Evolutionary conservation across 1,140 invertebrate genomes (phyloP).

Genomic region (Elymnias hypermnestra): DNA sequence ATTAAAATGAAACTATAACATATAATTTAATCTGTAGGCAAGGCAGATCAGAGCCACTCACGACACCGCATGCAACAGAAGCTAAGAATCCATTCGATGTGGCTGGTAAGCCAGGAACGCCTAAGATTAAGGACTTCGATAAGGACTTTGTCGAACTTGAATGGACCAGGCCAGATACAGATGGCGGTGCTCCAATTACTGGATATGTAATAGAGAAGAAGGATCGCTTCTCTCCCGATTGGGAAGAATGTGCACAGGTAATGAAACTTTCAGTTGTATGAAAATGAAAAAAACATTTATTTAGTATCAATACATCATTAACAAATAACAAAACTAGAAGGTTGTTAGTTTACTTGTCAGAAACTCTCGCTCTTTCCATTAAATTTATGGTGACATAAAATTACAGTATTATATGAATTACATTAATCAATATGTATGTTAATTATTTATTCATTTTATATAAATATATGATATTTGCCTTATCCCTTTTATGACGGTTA

Average conservation of each 20-base stretch:
- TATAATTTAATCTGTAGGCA: slow-evolving; percentile 79
- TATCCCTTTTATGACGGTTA: too few species aligned
- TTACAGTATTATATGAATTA: too few species aligned
- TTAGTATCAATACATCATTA: too few species aligned
- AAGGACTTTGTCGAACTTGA: slow-evolving; percentile 95
- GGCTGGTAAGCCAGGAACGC: slow-evolving; percentile 79
- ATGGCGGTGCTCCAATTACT: slow-evolving; percentile 93
- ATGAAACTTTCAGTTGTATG: slow-evolving; percentile 1
- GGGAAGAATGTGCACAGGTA: slow-evolving; percentile 90
- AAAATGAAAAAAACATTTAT: too few species aligned
- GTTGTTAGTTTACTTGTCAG: too few species aligned
- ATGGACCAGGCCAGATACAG: slow-evolving; percentile 90
- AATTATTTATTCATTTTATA: too few species aligned
- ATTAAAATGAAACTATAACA: too few species aligned
- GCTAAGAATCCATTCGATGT: slow-evolving; percentile 98
- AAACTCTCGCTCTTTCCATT: too few species aligned
- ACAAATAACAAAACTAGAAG: too few species aligned
- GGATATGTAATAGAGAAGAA: slow-evolving; percentile 97
- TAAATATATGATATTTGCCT: too few species aligned
- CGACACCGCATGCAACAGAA: slow-evolving; percentile 91
- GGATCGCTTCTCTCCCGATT: slow-evolving; percentile 90
- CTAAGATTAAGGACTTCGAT: slow-evolving; percentile 94
- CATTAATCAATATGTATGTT: too few species aligned
- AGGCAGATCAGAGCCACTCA: slow-evolving; percentile 96
- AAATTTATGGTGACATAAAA: too few species aligned